Evolutionary conservation across 2,113 vertebrate species (phyloP), one percentile per base, ranked within the genome.

Genomic region (Harpagus bidentatus): DNA sequence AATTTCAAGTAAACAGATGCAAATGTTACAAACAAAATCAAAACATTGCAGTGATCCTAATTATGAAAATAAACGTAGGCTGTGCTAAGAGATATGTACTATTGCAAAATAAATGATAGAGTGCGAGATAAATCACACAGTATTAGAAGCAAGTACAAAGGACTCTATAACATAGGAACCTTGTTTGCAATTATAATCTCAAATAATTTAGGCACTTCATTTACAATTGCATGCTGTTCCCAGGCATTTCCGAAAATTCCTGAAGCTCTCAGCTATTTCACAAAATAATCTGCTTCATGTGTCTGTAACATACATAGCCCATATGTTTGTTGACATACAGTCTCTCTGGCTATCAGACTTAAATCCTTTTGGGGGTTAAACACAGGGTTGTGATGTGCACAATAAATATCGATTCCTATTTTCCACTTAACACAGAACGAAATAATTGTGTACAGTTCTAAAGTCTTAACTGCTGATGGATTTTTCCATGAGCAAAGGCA

Each of bases 281-380:
- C 14, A 9, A 10, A 77, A 61, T 52, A 16, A 47, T 53, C 52
- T 82, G 28, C 32, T 69, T 52, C 29, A 3, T 5, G 5, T 43
- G 22, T 9, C 36, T 34, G 31, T 26, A 43, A 10, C 36, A 2
- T 7, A 3, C 40, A 12, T 0, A 25, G 43, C 36, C 62, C 43
- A 2, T 8, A 0, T 20, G 26, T 74, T 66, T 61, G 9, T 21
- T 23, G 36, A 29, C 5, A 2, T 28, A 31, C 1, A 3, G 23
- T 43, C 48, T 59, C 42, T 20, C 38, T 47, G 58, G 17, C 21
- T 72, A 4, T 26, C 10, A 6, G 50, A 69, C 36, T 52, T 32
- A 18, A 67, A 25, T 52, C 31, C 14, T 34, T 70, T 67, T 43
- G 1, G 40, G 36, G 71, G 43, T 12, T 63, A n/a, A 72, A 22